Percentiles rank a stretch among this genome's conserved stretches.
Evolutionary conservation across 2,113 vertebrate species (phyloP).

Genomic region (Tetraodon nigroviridis): DNA sequence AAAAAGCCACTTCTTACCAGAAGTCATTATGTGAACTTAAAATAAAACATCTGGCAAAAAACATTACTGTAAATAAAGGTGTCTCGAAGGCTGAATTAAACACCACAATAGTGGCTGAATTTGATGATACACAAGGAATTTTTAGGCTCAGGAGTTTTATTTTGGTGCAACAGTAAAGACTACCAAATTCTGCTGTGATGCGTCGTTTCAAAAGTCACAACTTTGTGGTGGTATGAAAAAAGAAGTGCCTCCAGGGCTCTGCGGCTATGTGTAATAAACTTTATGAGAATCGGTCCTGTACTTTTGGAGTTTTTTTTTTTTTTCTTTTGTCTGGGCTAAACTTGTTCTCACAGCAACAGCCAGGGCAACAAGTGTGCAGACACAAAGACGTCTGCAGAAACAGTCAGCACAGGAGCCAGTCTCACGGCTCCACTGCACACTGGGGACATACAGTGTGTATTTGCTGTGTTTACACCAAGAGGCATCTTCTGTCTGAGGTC

Average conservation of each 20-base stretch:
- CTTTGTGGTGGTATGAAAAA: too few species aligned
- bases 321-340: too few species aligned
- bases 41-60: neutral
- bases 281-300: neutral
- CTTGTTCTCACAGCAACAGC: neutral
- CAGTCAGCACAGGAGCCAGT: too few species aligned
- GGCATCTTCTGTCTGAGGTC: constrained; percentile 5
- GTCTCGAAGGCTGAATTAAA: too few species aligned
- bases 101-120: too few species aligned
- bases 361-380: too few species aligned
- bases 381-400: too few species aligned
- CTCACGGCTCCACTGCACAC: neutral
- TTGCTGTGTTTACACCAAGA: constrained; percentile 7
- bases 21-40: neutral
- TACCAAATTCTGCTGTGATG: neutral
- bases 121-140: too few species aligned
- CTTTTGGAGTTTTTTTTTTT: too few species aligned
- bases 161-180: too few species aligned
- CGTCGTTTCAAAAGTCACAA: neutral
- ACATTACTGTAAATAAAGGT: neutral
- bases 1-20: constrained; percentile 30
- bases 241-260: too few species aligned
- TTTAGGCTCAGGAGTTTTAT: too few species aligned
- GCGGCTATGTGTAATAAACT: neutral
- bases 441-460: constrained; percentile 1